Evolutionary conservation across 2,888 invertebrate species (phyloP), one percentile per base, ranked within the genome.

Genomic region (Macrosiphum euphorbiae): DNA sequence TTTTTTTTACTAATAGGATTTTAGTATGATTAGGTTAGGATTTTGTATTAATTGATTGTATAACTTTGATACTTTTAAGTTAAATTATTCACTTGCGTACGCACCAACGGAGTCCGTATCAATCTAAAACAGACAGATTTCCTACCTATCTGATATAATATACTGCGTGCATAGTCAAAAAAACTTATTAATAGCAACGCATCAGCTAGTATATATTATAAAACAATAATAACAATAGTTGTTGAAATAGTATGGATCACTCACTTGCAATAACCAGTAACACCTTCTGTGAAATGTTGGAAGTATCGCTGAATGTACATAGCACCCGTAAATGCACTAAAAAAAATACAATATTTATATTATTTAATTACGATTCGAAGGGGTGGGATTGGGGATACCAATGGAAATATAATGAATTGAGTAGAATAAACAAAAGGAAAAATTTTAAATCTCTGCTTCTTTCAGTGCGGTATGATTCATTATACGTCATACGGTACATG

Each of bases 281-380:
- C 99, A 99, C 96, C 99, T 97, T 95, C 99, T 97, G 96, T 99
- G 99, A 97, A 99, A 99, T 95, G 99, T 99, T 94, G 99, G 99
- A 95, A 99, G 96, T 95, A 99, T 99, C 95, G 99, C 99, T 94
- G 99, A 99, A 96, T 99, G 99, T 95, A 99, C 99, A 96, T 99
- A 99, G 96, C 99, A 99, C 94, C 99, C 99, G 96, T 99, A 99
- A 96, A 99, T 99, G 96, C 99, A 98, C 98, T 99, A 8, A 35
- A 58, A 55, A 28, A 44, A 95, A 96, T 96, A 55, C 67, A 84
- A 91, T 94, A 61, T 35, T 35, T 90, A 11, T 52, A 67, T 67
- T 90, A 67, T 90, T 47, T 89, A 28, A 20, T 41, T 20, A 20
- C 5, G 35, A 20, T 78, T 67, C 5, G n/a, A 2, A 0, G 1